phyloP scores from a whole-genome alignment of 2,888 invertebrate genomes.

The Mythimna pallens region DNA sequence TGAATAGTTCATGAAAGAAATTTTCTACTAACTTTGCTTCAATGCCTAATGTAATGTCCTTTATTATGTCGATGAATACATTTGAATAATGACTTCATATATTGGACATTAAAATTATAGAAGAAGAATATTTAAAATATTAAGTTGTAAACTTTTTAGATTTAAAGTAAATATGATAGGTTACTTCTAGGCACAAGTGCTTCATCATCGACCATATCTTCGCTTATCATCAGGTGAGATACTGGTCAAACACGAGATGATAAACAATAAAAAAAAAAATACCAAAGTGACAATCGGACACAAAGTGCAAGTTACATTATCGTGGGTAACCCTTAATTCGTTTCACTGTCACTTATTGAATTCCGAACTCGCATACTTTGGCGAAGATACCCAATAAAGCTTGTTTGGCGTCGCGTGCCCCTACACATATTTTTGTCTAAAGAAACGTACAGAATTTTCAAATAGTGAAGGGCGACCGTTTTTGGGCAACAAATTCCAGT shows the following conservation, averaged over 20 bases:
- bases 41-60: slow-evolving; percentile 12
- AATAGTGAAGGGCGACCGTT: slow-evolving; percentile 79
- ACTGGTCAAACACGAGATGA: too few species aligned
- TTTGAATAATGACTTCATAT: slow-evolving; percentile 4
- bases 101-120: neutral
- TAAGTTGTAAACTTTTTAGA: slow-evolving; percentile 8
- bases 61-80: slow-evolving; percentile 1
- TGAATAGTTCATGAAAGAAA: slow-evolving; percentile 68
- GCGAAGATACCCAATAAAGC: slow-evolving; percentile 88
- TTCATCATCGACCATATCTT: too few species aligned
- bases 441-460: slow-evolving; percentile 85
- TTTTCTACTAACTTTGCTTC: slow-evolving; percentile 31
- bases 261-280: slow-evolving; percentile 54
- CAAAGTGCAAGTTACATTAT: slow-evolving; percentile 77
- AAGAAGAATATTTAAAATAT: neutral
- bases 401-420: slow-evolving; percentile 83
- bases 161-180: slow-evolving; percentile 59
- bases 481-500: slow-evolving; percentile 81
- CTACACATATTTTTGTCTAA: slow-evolving; percentile 83
- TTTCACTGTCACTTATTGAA: slow-evolving; percentile 87
- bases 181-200: too few species aligned
- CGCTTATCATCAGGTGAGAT: too few species aligned
- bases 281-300: slow-evolving; percentile 76
- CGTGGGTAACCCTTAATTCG: slow-evolving; percentile 82
- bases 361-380: slow-evolving; percentile 85